phyloP scores from a whole-genome alignment of 2,797 vertebrate species.

The Bradypodion pumilum region DNA sequence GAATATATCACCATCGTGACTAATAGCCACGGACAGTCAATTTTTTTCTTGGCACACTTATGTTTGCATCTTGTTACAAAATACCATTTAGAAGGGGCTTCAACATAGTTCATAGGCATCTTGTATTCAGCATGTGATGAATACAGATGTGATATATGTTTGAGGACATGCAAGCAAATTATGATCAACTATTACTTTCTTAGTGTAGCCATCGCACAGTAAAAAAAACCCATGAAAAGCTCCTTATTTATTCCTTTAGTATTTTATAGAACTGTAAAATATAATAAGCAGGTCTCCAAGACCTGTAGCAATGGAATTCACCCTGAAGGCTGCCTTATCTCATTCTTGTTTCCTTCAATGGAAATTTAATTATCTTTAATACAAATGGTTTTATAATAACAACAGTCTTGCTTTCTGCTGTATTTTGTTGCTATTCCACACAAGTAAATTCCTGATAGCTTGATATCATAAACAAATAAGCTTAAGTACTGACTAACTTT shows the following conservation, averaged over 20 bases:
- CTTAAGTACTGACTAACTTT: neutral
- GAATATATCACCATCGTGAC: neutral
- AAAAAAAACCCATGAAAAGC: neutral
- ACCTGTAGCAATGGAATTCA: neutral
- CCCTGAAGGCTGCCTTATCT: neutral
- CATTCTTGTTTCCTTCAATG: slow-evolving; percentile 14
- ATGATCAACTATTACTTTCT: neutral
- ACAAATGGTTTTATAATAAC: slow-evolving; percentile 3
- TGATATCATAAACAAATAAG: slow-evolving; percentile 21
- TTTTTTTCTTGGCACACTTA: neutral
- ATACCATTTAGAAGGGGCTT: neutral
- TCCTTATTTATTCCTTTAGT: neutral
- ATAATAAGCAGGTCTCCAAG: neutral
- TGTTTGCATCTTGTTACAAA: neutral
- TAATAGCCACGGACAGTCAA: neutral
- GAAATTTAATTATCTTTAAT: neutral
- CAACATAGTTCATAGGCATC: neutral
- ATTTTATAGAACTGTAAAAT: neutral
- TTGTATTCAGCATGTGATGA: neutral
- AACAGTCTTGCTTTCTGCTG: neutral
- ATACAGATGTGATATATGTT: neutral
- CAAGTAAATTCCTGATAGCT: slow-evolving; percentile 15
- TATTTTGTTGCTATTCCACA: neutral
- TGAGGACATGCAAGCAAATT: neutral
- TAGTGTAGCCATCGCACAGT: neutral